A percentile compares a stretch with the other conserved stretches of the same genome.
Evolutionary conservation across 2,888 invertebrate genomes (phyloP).

Genomic region (Melitaea athalia): DNA sequence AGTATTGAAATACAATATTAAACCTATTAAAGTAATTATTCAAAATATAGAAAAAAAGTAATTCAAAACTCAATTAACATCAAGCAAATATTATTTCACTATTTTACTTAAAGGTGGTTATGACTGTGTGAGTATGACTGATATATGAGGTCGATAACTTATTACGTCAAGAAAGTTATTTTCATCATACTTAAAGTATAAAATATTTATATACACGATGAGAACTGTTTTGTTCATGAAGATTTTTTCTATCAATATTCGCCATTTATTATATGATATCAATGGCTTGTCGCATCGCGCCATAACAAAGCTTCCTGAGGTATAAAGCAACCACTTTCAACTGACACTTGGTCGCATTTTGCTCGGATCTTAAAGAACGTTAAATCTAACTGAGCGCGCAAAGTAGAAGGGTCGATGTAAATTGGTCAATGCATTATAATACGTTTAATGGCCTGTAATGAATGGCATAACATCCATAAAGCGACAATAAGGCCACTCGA

Average conservation of each 20-base stretch:
- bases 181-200: not conserved
- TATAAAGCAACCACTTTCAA: slow-evolving; percentile 59
- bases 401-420: slow-evolving; percentile 47
- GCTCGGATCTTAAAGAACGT: slow-evolving; percentile 15
- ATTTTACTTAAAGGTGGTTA: too few relatives aligned
- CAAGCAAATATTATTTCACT: too few relatives aligned
- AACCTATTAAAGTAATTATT: too few relatives aligned
- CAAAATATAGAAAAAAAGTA: too few relatives aligned
- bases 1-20: too few relatives aligned
- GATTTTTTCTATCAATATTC: slow-evolving; percentile 64
- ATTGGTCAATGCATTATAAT: slow-evolving; percentile 71
- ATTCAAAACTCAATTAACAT: too few relatives aligned
- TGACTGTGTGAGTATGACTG: too few relatives aligned
- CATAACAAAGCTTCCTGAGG: slow-evolving; percentile 78
- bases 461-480: slow-evolving; percentile 82
- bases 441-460: slow-evolving; percentile 82
- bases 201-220: slow-evolving; percentile 15
- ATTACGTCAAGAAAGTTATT: not conserved
- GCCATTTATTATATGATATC: slow-evolving; percentile 76
- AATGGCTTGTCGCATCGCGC: slow-evolving; percentile 78
- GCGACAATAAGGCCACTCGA: slow-evolving; percentile 79
- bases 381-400: slow-evolving; percentile 20
- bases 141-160: too few relatives aligned
- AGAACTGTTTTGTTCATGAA: slow-evolving; percentile 45
- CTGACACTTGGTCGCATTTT: slow-evolving; percentile 49